These are phyloP conservation scores for Arctocebus calabarensis DNA, from an alignment of 2,797 vertebrate genomes.

Conservation along the genomic window DNA sequence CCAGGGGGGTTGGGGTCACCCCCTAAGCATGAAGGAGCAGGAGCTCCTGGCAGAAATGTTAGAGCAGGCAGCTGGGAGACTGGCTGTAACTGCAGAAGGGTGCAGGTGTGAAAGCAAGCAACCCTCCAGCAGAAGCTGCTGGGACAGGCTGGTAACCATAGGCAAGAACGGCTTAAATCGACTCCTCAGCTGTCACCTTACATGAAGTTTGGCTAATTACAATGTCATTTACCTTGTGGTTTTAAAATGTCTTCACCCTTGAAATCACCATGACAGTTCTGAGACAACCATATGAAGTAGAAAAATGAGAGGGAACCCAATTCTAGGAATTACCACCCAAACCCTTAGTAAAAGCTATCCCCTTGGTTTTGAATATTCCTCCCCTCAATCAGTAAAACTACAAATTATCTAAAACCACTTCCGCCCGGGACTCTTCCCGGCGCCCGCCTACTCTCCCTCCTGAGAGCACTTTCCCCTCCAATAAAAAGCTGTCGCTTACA, in stretches of 20 bases:
- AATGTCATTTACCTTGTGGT: not conserved
- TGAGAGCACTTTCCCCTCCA: not conserved
- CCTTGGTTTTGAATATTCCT: not conserved
- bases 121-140: too few relatives aligned
- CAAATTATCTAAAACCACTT: not conserved
- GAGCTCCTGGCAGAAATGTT: not conserved
- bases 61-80: not conserved
- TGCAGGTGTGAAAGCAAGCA: not conserved
- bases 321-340: not conserved
- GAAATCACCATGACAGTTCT: not conserved
- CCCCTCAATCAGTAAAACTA: not conserved
- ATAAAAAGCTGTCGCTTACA: not conserved
- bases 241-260: not conserved
- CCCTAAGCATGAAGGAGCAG: not conserved
- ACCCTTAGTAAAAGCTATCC: not conserved
- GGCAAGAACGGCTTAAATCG: not conserved
- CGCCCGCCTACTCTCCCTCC: not conserved
- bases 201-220: not conserved
- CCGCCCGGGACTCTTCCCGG: not conserved
- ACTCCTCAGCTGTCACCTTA: not conserved
- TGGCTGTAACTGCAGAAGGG: not conserved
- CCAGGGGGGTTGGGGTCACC: fast-evolving
- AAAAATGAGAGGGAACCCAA: not conserved
- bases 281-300: not conserved
- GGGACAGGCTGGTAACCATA: not conserved